Percentiles rank a stretch among this genome's conserved stretches.
Conservation (phyloP, 1,140 invertebrate genomes). For the Drosophila aff. region DNA sequence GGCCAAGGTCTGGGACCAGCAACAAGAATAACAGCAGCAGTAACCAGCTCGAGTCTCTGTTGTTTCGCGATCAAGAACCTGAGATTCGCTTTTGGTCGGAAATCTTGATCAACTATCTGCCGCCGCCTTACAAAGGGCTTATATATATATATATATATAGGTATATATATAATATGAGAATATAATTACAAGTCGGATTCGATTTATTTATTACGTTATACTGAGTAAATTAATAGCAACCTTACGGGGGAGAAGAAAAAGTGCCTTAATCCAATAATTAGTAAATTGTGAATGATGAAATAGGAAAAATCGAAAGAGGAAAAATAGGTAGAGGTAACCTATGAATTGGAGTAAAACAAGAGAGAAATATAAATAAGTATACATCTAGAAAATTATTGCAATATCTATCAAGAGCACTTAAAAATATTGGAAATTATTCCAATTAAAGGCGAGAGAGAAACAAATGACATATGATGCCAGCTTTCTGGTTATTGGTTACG, state of each 20-base stretch:
- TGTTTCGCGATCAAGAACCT: constrained; percentile 34
- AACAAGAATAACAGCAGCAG: constrained; percentile 2
- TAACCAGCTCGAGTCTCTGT: constrained; percentile 5
- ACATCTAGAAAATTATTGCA: not conserved
- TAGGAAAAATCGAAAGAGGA: not conserved
- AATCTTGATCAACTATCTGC: constrained; percentile 24
- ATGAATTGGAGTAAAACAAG: not conserved
- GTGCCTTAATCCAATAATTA: not conserved
- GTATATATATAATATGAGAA: constrained; percentile 3
- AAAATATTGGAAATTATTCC: no score
- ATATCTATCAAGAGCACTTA: not conserved
- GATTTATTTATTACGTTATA: constrained; percentile 10
- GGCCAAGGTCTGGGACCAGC: constrained; percentile 49
- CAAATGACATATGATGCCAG: no score
- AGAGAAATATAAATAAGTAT: not conserved
- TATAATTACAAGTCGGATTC: constrained; percentile 12
- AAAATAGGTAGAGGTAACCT: not conserved
- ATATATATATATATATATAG: not conserved
- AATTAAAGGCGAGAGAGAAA: no score
- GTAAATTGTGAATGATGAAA: not conserved
- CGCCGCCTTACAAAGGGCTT: constrained; percentile 4
- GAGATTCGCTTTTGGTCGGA: constrained; percentile 35
- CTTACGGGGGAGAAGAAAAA: not conserved
- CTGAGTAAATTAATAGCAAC: not conserved
- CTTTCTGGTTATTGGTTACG: no score